Evolutionary conservation across 2,797 vertebrate species (phyloP).

Genomic region (Otus scops): DNA sequence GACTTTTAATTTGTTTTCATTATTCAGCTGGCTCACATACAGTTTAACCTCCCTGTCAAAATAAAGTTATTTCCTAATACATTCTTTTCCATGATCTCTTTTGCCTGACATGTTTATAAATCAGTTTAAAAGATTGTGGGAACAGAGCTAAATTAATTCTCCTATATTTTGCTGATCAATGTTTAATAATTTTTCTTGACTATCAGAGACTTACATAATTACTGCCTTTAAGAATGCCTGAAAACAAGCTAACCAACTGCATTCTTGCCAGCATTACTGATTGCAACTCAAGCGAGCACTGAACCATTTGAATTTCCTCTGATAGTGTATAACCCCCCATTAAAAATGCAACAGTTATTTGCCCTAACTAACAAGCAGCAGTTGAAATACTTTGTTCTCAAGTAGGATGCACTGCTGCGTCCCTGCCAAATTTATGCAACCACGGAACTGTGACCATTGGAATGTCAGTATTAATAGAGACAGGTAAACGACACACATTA

Average conservation of each 20-base stretch:
- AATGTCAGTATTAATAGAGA: background rate
- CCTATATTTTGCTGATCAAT: constrained; percentile 57
- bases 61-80: constrained; percentile 56
- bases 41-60: constrained; percentile 59
- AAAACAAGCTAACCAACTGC: constrained; percentile 18
- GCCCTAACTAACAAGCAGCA: background rate
- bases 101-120: constrained; percentile 61
- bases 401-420: background rate
- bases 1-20: constrained; percentile 70
- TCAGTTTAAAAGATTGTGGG: constrained; percentile 59
- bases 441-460: background rate
- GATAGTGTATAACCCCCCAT: background rate
- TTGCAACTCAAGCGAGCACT: constrained; percentile 6
- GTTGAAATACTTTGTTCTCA: constrained; percentile 21
- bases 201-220: constrained; percentile 10
- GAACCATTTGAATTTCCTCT: constrained; percentile 34
- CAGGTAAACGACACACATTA: background rate
- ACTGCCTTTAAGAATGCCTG: constrained; percentile 28
- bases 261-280: background rate
- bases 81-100: constrained; percentile 50
- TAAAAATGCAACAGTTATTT: constrained; percentile 45
- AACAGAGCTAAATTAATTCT: constrained; percentile 45
- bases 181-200: constrained; percentile 40
- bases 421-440: background rate
- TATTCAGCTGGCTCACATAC: constrained; percentile 53